Evolutionary conservation across 2,113 vertebrate species (phyloP).

Genomic region (Sylvietta virens): DNA sequence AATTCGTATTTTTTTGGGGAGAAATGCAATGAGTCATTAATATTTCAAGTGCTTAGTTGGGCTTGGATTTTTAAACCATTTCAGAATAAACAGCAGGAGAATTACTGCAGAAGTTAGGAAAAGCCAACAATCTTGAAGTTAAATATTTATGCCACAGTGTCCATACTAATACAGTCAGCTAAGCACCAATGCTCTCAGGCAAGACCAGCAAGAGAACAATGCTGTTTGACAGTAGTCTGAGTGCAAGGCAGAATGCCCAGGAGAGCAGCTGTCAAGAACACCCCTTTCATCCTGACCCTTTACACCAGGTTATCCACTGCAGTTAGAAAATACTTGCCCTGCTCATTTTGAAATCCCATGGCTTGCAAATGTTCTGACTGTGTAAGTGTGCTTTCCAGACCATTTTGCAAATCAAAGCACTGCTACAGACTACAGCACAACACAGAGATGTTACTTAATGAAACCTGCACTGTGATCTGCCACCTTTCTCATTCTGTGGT

Average conservation of each 20-base stretch:
- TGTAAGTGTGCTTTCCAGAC: background rate
- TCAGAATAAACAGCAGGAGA: background rate
- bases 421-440: background rate
- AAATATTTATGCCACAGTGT: background rate
- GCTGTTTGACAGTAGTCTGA: background rate
- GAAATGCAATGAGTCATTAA: background rate
- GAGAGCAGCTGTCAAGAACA: background rate
- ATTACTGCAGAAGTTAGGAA: background rate
- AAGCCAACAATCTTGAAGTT: background rate
- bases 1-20: background rate
- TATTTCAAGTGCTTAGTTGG: background rate
- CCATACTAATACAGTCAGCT: background rate
- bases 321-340: background rate
- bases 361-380: background rate
- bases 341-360: background rate
- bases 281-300: background rate
- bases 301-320: background rate
- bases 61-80: background rate
- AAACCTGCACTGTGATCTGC: background rate
- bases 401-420: background rate
- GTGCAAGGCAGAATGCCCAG: background rate
- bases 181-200: background rate
- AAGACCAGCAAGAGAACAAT: background rate
- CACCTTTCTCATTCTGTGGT: background rate
- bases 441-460: background rate